These are phyloP conservation scores for Tretioscincus oriximinensis DNA, from an alignment of 2,113 vertebrate species.

Conservation along the genomic window DNA sequence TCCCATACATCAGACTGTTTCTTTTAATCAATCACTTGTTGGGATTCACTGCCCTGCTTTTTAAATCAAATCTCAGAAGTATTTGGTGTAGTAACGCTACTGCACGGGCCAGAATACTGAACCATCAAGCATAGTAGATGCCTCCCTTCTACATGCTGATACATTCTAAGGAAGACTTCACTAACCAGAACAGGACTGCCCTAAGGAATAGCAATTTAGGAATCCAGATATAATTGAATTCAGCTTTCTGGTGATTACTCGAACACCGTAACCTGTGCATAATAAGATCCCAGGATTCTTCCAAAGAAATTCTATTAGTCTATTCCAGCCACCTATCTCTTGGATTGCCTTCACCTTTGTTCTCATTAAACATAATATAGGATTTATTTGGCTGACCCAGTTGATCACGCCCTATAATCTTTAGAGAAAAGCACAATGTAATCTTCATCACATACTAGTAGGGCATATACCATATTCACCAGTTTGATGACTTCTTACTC, in stretches of 20 bases:
- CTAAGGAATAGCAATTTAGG: too few species aligned
- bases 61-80: neutral
- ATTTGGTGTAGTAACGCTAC: neutral
- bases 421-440: neutral
- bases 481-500: neutral
- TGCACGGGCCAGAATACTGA: too few species aligned
- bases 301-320: too few species aligned
- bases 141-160: too few species aligned
- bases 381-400: neutral
- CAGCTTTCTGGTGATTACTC: too few species aligned
- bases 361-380: neutral
- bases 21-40: neutral
- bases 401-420: neutral
- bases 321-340: too few species aligned
- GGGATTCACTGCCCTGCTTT: neutral
- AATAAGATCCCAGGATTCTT: too few species aligned
- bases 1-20: neutral
- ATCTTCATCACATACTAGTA: neutral
- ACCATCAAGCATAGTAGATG: too few species aligned
- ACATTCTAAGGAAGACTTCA: too few species aligned
- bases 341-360: neutral
- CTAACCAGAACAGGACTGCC: too few species aligned
- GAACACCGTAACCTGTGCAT: too few species aligned
- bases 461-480: neutral
- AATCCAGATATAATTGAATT: too few species aligned